Evolutionary conservation across 2,797 vertebrate genomes (phyloP), one percentile per base, ranked within the genome.

Genomic region (Anguilla anguilla): DNA sequence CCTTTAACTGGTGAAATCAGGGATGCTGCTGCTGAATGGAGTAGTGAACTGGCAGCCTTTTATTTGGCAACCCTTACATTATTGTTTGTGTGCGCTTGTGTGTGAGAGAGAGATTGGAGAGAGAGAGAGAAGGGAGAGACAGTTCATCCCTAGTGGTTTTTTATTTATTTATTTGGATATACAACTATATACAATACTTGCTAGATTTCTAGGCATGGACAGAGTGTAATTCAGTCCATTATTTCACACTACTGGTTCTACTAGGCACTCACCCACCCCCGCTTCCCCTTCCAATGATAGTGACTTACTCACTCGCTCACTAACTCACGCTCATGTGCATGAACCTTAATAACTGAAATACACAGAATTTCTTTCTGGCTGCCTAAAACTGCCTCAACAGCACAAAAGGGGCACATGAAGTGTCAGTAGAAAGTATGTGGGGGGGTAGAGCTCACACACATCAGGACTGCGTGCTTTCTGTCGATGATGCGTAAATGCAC

Each of bases 381-480:
- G 91, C 89, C 86, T 87, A 85, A 89, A 89, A 86, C 89, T 91
- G 92, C 92, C 92, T 92, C 88, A 90, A 86, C 72, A 85, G 88
- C 89, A 90, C 87, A 22, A 92, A 89, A 88, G 89, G 90, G 88
- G 88, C 91, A 92, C 93, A 92, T 90, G 90, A 91, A 89, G 88
- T 91, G 91, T 93, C 92, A 93, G 92, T 85, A 92, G 91, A 91
- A 90, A 91, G 92, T 92, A 77, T 35, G 15, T 28, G 89, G 91
- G 88, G 88, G 86, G 90, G 87, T 91, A 90, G 86, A 89, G 92
- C 90, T 6, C 89, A 19, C 61, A 49, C 46, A 74, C 46, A 53
- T 85, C 86, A 7, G 31, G 0, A 53, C 49, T 46, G 72, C 35
- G 51, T 86, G 19, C 86, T 28, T 90, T 89, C 59, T 79, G 53